These are phyloP conservation scores for Megaustenia siamemsis DNA, from an alignment of 2,888 invertebrate genomes.

Conservation along the genomic window DNA sequence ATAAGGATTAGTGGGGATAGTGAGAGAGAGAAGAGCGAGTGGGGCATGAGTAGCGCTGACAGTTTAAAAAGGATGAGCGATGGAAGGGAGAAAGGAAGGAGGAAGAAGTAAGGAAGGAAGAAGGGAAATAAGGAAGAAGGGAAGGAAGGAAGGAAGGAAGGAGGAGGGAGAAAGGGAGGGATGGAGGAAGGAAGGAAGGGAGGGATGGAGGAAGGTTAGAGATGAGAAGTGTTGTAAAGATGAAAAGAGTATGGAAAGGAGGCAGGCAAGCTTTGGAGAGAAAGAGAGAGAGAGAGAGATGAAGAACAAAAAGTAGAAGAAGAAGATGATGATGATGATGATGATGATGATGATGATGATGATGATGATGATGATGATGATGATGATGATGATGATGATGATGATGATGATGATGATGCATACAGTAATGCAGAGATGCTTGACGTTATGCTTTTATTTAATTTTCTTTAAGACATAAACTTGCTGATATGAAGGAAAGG, in stretches of 20 bases:
- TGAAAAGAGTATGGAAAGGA: conserved; percentile 12
- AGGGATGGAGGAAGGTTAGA: no score
- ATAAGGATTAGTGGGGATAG: no score
- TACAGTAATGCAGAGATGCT: no score
- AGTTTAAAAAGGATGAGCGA: not conserved
- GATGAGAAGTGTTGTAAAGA: conserved; percentile 24
- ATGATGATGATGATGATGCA: no score
- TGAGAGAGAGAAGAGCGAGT: not conserved
- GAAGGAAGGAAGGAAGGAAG: not conserved
- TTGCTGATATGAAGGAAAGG: no score
- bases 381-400: conserved; percentile 39
- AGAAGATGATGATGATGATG: conserved; percentile 43
- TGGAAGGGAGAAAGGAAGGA: not conserved
- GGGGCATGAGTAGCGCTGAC: not conserved
- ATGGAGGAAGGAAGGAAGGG: no score
- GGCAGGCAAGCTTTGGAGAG: not conserved
- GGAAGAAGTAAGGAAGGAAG: no score
- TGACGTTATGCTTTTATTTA: no score
- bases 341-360: conserved; percentile 41
- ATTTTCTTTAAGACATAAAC: no score
- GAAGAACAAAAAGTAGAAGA: no score
- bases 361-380: conserved; percentile 46
- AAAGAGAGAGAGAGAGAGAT: conserved; percentile 4
- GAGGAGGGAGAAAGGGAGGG: no score
- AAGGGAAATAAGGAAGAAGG: no score